phyloP scores from a whole-genome alignment of 2,113 vertebrate genomes.

The Ciconia maguari region DNA sequence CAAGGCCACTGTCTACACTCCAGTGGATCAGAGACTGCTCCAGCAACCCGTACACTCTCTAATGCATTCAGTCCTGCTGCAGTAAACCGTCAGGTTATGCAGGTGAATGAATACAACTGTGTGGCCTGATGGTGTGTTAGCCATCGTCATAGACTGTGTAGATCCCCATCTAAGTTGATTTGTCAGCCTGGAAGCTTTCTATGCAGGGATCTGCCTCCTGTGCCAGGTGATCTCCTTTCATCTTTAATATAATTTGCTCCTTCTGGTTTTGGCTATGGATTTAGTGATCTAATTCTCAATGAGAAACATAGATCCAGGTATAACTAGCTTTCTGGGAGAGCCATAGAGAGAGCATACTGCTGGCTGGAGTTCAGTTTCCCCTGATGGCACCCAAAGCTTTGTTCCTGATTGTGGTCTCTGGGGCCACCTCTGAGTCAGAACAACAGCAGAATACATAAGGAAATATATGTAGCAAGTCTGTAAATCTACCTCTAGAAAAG shows the following conservation, averaged over 20 bases:
- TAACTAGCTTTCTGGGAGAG: neutral
- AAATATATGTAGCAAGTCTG: neutral
- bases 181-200: neutral
- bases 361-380: neutral
- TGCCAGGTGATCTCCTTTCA: neutral
- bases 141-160: neutral
- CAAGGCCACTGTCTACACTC: neutral
- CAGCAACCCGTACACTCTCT: neutral
- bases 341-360: neutral
- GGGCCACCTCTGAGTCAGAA: neutral
- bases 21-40: neutral
- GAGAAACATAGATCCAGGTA: neutral
- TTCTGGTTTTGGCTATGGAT: neutral
- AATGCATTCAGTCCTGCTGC: neutral
- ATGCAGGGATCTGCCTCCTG: neutral
- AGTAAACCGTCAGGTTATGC: neutral
- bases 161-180: neutral
- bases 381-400: neutral
- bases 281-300: neutral
- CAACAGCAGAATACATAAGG: neutral
- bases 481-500: neutral
- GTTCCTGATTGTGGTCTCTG: neutral
- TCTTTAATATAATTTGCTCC: neutral
- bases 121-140: neutral
- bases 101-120: neutral